Evolutionary conservation across 2,888 invertebrate species (phyloP).

Genomic region (Dioctria rufipes): DNA sequence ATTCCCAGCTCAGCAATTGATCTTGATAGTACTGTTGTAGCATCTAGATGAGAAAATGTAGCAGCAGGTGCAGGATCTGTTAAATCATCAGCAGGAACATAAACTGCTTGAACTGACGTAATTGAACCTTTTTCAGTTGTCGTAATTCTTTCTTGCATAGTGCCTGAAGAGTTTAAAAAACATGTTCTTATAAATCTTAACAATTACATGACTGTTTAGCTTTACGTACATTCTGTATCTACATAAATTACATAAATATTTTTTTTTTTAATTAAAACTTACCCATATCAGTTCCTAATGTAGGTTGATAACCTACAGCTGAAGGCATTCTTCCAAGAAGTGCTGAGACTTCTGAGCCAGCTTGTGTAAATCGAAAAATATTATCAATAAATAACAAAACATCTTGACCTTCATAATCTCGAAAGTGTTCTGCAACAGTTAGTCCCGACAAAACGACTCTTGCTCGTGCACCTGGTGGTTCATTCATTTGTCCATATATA

Average conservation of each 20-base stretch:
- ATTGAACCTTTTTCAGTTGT: slow-evolving; percentile 96
- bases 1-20: slow-evolving; percentile 94
- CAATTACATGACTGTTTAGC: no score
- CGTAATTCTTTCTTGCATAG: slow-evolving; percentile 97
- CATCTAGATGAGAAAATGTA: slow-evolving; percentile 96
- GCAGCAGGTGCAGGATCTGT: slow-evolving; percentile 97
- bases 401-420: slow-evolving; percentile 94
- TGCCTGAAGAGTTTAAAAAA: slow-evolving; percentile 63
- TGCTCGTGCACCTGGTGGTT: slow-evolving; percentile 95
- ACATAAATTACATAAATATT: no score
- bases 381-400: slow-evolving; percentile 96
- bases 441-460: slow-evolving; percentile 93
- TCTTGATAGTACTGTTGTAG: slow-evolving; percentile 93
- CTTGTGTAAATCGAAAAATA: slow-evolving; percentile 95
- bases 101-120: slow-evolving; percentile 95
- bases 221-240: no score
- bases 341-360: slow-evolving; percentile 92
- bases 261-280: not conserved
- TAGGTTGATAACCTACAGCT: slow-evolving; percentile 96
- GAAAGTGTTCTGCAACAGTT: slow-evolving; percentile 95
- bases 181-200: not conserved
- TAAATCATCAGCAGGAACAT: slow-evolving; percentile 96
- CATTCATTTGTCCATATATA: slow-evolving; percentile 97
- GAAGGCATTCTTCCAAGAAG: slow-evolving; percentile 95
- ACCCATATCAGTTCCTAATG: slow-evolving; percentile 97